These are phyloP conservation scores for Chloropsis hardwickii DNA, from an alignment of 2,113 vertebrate species.

Conservation along the genomic window DNA sequence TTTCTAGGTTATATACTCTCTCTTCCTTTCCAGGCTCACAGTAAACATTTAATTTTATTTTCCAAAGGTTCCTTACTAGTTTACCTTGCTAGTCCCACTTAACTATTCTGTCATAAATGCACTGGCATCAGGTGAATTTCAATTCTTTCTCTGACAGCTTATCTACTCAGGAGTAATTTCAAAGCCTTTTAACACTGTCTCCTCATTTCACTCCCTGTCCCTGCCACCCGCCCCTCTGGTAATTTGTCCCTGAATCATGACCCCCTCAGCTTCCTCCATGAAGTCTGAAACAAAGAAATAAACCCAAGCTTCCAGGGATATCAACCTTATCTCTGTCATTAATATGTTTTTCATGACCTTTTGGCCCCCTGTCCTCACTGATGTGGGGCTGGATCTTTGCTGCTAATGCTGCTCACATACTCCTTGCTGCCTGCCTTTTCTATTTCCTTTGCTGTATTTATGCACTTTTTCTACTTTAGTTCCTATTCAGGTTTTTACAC, in stretches of 20 bases:
- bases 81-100: not conserved
- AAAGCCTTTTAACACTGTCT: not conserved
- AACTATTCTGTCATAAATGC: not conserved
- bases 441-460: not conserved
- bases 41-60: not conserved
- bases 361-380: not conserved
- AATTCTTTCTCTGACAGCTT: not conserved
- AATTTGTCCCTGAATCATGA: not conserved
- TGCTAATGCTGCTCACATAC: not conserved
- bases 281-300: not conserved
- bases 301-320: not conserved
- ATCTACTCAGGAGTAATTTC: not conserved
- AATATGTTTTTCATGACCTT: not conserved
- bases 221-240: not conserved
- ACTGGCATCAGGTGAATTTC: not conserved
- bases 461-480: not conserved
- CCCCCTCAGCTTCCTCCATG: not conserved
- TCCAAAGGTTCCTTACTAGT: not conserved
- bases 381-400: not conserved
- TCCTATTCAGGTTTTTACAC: not conserved
- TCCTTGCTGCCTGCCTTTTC: not conserved
- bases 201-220: not conserved
- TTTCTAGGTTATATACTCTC: not conserved
- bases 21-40: not conserved
- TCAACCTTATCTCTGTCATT: not conserved